phyloP scores from a whole-genome alignment of 2,113 vertebrate species.

The Pseudorasbora parva region DNA sequence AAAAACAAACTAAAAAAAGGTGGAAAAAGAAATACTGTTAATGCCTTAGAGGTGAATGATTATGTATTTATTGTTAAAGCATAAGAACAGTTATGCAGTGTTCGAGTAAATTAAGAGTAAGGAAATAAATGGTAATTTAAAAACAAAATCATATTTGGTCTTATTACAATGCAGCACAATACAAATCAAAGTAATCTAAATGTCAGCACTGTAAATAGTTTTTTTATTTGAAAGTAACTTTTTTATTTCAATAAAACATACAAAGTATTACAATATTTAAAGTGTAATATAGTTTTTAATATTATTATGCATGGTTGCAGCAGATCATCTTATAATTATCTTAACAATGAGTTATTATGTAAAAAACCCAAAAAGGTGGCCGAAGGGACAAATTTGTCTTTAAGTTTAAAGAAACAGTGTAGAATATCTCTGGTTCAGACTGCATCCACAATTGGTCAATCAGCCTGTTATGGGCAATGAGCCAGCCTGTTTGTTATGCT shows the following conservation, averaged over 20 bases:
- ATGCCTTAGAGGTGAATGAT: not conserved
- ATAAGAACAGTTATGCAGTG: not conserved
- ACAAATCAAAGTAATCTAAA: slow-evolving; percentile 1
- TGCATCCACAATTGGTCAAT: slow-evolving; percentile 69
- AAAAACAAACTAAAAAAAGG: not conserved
- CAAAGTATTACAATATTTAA: not conserved
- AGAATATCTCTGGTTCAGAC: slow-evolving; percentile 70
- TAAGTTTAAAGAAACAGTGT: slow-evolving; percentile 66
- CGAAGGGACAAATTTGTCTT: not conserved
- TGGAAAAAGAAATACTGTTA: not conserved
- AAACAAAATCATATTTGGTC: not conserved
- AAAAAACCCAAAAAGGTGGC: not conserved
- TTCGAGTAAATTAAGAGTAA: not conserved
- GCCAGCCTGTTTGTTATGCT: slow-evolving; percentile 75
- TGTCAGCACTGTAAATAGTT: not conserved
- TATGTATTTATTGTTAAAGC: not conserved
- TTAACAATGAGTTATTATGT: not conserved
- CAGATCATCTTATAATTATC: not conserved
- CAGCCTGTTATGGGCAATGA: slow-evolving; percentile 71
- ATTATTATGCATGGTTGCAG: not conserved
- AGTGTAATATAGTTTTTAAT: not conserved
- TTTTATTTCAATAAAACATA: not conserved
- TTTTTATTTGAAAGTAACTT: not conserved
- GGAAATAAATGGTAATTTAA: not conserved
- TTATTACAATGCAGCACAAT: not conserved